Conservation (phyloP, 2,113 vertebrate species). For the Hippoglossus stenolepis region DNA sequence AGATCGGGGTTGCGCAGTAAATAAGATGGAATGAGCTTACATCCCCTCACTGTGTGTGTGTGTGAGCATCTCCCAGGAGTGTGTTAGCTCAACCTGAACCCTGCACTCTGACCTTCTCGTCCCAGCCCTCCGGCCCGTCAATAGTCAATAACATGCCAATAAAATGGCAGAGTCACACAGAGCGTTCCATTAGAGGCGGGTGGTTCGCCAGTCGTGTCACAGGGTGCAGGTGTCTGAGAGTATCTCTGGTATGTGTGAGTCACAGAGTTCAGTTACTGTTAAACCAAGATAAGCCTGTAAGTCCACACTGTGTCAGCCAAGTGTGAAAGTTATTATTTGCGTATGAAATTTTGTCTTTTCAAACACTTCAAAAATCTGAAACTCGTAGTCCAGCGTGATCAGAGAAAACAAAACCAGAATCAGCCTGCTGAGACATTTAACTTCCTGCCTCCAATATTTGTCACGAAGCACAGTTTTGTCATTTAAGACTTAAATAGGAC, state of each 20-base stretch:
- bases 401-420: background rate
- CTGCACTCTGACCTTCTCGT: slow-evolving; percentile 58
- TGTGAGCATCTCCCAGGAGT: slow-evolving; percentile 36
- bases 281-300: too few relatives aligned
- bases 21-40: slow-evolving; percentile 68
- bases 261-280: background rate
- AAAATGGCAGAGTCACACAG: slow-evolving; percentile 55
- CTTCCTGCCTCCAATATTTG: background rate
- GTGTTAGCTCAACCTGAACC: slow-evolving; percentile 45
- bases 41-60: slow-evolving; percentile 38
- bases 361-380: background rate
- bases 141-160: slow-evolving; percentile 70
- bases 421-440: background rate
- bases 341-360: too few relatives aligned
- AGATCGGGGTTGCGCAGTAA: slow-evolving; percentile 64
- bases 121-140: slow-evolving; percentile 34
- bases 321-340: background rate
- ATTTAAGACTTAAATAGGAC: background rate
- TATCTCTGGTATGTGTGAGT: background rate
- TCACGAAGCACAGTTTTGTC: background rate
- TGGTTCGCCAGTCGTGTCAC: background rate
- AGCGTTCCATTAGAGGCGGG: slow-evolving; percentile 39
- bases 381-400: background rate
- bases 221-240: background rate
- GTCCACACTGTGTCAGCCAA: background rate